phyloP scores from a whole-genome alignment of 2,113 vertebrate genomes.

The Trogon melanurus region DNA sequence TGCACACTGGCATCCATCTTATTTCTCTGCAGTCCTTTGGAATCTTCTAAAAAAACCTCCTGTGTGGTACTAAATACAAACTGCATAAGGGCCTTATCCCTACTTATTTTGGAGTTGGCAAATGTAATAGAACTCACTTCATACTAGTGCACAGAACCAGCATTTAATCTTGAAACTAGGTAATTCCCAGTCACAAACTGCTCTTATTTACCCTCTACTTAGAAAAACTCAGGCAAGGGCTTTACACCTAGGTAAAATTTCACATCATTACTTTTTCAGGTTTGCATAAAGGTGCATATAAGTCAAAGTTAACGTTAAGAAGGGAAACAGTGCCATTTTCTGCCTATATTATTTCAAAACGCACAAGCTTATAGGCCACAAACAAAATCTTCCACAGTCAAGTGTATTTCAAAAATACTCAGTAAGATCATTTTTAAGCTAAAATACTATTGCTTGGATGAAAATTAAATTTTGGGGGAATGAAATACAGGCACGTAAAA shows the following conservation, averaged over 20 bases:
- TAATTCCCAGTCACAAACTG: not conserved
- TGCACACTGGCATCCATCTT: not conserved
- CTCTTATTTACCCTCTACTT: not conserved
- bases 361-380: not conserved
- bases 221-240: not conserved
- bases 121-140: not conserved
- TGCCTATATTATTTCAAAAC: not conserved
- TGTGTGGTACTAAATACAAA: not conserved
- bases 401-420: not conserved
- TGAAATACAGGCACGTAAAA: not conserved
- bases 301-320: not conserved
- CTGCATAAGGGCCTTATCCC: not conserved
- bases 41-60: not conserved
- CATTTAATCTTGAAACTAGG: not conserved
- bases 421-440: not conserved
- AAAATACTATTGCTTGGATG: not conserved
- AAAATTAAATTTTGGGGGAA: not conserved
- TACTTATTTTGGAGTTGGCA: not conserved
- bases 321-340: not conserved
- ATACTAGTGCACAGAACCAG: not conserved
- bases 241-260: not conserved
- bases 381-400: not conserved
- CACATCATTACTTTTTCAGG: accelerated
- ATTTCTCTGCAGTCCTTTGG: not conserved
- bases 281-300: not conserved